These are phyloP conservation scores for Anoura caudifer DNA, from an alignment of 2,113 vertebrate species.

Conservation along the genomic window DNA sequence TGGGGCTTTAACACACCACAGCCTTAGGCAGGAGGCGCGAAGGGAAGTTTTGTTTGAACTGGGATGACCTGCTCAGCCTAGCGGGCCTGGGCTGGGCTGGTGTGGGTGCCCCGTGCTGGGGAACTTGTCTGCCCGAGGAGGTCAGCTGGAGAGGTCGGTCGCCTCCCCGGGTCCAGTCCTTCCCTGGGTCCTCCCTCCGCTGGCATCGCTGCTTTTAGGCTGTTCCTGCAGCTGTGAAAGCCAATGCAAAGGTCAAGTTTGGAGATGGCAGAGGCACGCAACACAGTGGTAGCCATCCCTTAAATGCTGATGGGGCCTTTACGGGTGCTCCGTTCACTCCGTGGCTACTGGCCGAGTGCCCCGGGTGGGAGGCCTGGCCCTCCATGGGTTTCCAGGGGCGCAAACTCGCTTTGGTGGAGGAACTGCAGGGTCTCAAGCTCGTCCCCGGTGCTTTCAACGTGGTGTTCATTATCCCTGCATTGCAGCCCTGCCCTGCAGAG, in stretches of 20 bases:
- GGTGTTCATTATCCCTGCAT: accelerated
- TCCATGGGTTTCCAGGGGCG: accelerated
- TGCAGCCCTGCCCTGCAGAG: not conserved
- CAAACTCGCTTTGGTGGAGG: accelerated
- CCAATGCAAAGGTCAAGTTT: not conserved
- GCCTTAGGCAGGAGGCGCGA: not conserved
- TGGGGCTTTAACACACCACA: not conserved
- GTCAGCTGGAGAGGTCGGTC: not conserved
- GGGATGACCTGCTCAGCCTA: too few relatives aligned
- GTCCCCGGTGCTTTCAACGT: not conserved
- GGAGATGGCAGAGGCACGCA: not conserved
- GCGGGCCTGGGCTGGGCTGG: not conserved
- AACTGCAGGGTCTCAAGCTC: not conserved
- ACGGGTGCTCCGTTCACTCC: accelerated
- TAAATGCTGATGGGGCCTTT: not conserved
- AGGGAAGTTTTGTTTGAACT: not conserved
- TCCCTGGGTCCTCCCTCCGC: accelerated
- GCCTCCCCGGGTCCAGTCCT: not conserved
- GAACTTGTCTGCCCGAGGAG: not conserved
- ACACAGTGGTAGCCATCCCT: not conserved
- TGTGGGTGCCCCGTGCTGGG: not conserved
- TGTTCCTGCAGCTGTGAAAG: not conserved
- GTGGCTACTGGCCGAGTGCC: accelerated
- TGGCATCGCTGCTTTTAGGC: not conserved
- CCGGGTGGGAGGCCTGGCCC: accelerated